Conservation (phyloP, 2,888 invertebrate species). For the Caenorhabditis wallacei region DNA sequence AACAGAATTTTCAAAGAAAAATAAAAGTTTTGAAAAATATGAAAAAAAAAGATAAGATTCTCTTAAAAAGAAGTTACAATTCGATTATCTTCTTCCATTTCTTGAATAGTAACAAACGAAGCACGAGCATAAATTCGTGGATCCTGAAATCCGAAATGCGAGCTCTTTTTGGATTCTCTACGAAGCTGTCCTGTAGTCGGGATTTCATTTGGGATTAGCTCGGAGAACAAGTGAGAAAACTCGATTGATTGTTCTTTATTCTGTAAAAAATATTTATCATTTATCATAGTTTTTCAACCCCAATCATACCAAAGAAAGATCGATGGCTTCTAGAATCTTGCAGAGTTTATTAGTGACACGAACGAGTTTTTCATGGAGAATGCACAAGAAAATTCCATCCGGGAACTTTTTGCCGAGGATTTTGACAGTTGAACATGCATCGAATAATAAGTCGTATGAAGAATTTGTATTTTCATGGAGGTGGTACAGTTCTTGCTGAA, state of each 20-base stretch:
- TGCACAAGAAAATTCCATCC: not conserved
- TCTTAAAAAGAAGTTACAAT: no score
- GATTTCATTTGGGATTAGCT: not conserved
- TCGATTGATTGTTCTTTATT: not conserved
- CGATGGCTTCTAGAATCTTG: not conserved
- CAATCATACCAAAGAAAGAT: not conserved
- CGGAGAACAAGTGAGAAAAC: not conserved
- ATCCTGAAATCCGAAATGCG: not conserved
- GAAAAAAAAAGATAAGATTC: no score
- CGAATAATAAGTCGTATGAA: not conserved
- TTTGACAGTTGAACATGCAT: not conserved
- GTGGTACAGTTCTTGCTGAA: not conserved
- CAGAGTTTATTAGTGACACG: not conserved
- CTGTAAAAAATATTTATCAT: not conserved
- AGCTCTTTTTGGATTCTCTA: not conserved
- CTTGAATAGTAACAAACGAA: not conserved
- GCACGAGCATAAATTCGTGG: not conserved
- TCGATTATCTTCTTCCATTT: not conserved
- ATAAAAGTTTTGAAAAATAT: no score
- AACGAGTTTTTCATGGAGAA: not conserved
- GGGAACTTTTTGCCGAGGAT: not conserved
- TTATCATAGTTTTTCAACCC: no score
- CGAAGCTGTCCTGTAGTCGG: constrained; percentile 2
- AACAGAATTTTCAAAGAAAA: no score
- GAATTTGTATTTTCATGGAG: not conserved